Base-by-base conservation (phyloP, 2,113 vertebrate genomes). In the Aptenodytes patagonicus region DNA sequence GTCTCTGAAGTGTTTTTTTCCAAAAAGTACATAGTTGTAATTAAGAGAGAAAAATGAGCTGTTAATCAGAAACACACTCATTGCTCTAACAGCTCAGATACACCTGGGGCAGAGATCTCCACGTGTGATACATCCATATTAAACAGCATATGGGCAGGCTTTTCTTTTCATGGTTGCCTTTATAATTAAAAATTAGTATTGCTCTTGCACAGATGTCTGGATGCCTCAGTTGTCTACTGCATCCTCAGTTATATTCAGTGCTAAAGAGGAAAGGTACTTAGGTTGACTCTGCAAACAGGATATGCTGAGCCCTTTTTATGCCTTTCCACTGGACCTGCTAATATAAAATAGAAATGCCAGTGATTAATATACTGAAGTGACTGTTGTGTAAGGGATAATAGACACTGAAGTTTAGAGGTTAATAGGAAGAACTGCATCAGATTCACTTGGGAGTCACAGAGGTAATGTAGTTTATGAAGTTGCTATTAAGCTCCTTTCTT, bases 11-110 rank as follows among this genome's bases (percentile, higher is more conserved):
- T 51, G 49, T 40, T 52, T 64, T 81, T 15, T 31, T 11, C 14
- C 4, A 16, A 70, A 84, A 89, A 77, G 47, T 73, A 47, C 25
- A 60, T 22, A 26, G n/a, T 90, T 89, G 55, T 89, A 97, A 95
- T 95, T 96, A 92, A 77, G 73, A 83, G 32, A 87, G 80, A 87
- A 93, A 93, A 96, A 82, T 44, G 15, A 93, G 58, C 77, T 89
- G 73, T 91, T 97, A 89, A 89, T 95, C 75, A 89, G 89, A 95
- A 93, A 75, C 66, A 96, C 49, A 38, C 38, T 92, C 34, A 87
- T 91, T 87, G n/a, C 83, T 94, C 34, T 69, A 91, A 91, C 62
- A 94, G 40, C 81, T 93, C 62, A 44, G 32, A 83, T 87, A 80
- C 87, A 93, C 89, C 96, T 96, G 96, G 66, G 84, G 71, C 92